phyloP scores from a whole-genome alignment of 2,797 vertebrate species.

The Enteromius treurensis region DNA sequence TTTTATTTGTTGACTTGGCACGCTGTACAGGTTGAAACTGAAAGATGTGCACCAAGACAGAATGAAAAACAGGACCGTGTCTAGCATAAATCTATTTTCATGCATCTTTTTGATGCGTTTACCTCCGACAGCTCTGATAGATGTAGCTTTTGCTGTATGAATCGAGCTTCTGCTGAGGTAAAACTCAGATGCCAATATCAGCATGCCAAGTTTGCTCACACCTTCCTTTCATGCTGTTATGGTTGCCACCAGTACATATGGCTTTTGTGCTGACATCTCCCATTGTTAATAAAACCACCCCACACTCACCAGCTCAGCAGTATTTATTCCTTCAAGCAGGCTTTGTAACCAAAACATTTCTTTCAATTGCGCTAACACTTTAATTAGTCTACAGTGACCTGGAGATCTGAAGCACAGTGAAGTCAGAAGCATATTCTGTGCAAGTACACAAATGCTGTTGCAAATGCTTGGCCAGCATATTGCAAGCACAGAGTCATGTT shows the following conservation, averaged over 20 bases:
- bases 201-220: conserved; percentile 57
- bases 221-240: conserved; percentile 52
- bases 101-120: conserved; percentile 43
- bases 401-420: conserved; percentile 25
- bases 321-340: conserved; percentile 31
- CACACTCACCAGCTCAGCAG: conserved; percentile 62
- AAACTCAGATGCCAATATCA: conserved; percentile 31
- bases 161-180: conserved; percentile 41
- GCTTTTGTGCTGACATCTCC: conserved; percentile 52
- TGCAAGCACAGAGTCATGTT: not conserved
- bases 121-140: conserved; percentile 17
- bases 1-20: conserved; percentile 42
- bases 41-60: conserved; percentile 21
- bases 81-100: conserved; percentile 35
- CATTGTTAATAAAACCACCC: conserved; percentile 53
- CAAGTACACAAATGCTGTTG: not conserved
- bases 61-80: conserved; percentile 30
- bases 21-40: conserved; percentile 13
- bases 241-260: conserved; percentile 48
- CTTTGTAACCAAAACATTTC: not conserved
- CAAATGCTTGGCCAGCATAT: not conserved
- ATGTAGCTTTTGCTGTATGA: conserved; percentile 34
- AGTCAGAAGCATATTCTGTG: conserved; percentile 4
- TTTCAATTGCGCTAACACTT: conserved; percentile 46
- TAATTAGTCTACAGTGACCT: conserved; percentile 59